These are phyloP conservation scores for Mugil cephalus DNA, from an alignment of 2,113 vertebrate species.

Conservation along the genomic window DNA sequence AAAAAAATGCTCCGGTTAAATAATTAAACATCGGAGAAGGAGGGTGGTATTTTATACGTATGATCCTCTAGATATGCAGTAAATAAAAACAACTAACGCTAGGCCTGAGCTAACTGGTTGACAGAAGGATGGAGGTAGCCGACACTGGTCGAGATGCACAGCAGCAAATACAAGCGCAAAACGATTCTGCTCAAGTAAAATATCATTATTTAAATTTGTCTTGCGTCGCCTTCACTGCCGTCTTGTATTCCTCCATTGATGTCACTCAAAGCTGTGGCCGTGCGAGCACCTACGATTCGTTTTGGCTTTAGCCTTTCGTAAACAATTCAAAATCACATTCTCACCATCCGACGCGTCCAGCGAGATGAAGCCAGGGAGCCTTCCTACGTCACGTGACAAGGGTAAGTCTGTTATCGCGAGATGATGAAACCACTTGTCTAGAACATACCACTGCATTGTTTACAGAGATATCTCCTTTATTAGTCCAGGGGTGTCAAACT, in stretches of 20 bases:
- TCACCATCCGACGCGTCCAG: constrained; percentile 54
- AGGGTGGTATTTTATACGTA: neutral
- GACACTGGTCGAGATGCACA: constrained; percentile 5
- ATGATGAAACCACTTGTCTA: neutral
- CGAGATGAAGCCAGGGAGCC: constrained; percentile 42
- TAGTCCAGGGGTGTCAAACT: no score
- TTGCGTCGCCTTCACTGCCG: neutral
- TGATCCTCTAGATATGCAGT: neutral
- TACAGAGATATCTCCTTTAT: no score
- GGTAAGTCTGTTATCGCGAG: constrained; percentile 49
- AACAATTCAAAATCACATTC: constrained; percentile 37
- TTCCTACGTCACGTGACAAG: constrained; percentile 55
- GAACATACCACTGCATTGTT: neutral
- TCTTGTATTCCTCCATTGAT: accelerated
- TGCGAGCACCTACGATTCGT: accelerated
- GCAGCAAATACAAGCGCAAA: neutral
- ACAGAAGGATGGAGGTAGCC: constrained; percentile 31
- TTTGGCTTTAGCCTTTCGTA: neutral
- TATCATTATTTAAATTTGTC: neutral
- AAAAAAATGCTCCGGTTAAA: neutral
- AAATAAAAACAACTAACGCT: neutral
- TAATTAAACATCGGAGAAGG: neutral
- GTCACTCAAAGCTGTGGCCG: neutral
- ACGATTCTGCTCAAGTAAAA: neutral
- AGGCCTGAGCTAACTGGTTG: constrained; percentile 15